phyloP scores from a whole-genome alignment of 2,113 vertebrate genomes.

The Caloenas nicobarica region DNA sequence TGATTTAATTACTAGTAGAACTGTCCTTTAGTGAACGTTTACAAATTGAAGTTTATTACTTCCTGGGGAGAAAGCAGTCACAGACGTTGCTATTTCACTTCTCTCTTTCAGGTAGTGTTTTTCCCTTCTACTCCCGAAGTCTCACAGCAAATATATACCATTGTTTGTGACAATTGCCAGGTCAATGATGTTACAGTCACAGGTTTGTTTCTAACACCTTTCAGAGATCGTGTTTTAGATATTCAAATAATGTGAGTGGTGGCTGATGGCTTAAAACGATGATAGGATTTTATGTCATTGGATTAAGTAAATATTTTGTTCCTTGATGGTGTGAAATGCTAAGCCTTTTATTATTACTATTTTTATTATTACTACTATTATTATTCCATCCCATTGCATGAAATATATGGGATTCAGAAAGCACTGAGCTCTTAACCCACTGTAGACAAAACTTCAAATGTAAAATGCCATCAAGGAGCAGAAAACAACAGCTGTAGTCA shows the following conservation, averaged over 20 bases:
- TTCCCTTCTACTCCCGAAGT: constrained; percentile 78
- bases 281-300: not conserved
- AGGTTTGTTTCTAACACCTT: constrained; percentile 75
- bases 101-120: constrained; percentile 83
- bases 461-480: not conserved
- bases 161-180: constrained; percentile 90
- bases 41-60: not conserved
- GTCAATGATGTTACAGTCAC: constrained; percentile 79
- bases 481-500: not conserved
- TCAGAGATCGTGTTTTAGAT: not conserved
- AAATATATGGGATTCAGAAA: not conserved
- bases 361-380: not conserved
- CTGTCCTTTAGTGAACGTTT: not conserved
- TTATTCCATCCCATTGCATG: not conserved
- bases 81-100: not conserved
- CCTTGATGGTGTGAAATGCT: not conserved
- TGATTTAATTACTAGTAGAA: not conserved
- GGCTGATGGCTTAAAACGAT: not conserved
- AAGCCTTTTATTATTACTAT: not conserved
- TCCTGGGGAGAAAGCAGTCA: not conserved
- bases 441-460: not conserved
- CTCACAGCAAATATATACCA: constrained; percentile 73
- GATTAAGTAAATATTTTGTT: not conserved
- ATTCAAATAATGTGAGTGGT: not conserved
- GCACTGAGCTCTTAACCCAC: not conserved